phyloP scores from a whole-genome alignment of 2,113 vertebrate species.

The Zapus hudsonius region DNA sequence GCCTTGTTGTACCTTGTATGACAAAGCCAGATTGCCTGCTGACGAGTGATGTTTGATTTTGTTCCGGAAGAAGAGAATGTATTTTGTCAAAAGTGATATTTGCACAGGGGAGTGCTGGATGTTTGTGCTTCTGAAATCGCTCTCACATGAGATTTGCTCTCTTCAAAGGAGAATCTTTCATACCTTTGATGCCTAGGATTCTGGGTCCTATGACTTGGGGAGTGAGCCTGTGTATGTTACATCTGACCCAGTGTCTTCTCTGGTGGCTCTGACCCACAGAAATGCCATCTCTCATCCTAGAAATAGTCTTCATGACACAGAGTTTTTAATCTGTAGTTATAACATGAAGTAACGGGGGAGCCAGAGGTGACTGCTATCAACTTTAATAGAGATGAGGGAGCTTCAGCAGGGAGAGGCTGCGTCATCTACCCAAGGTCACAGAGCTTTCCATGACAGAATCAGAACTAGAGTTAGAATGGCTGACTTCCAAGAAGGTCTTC shows the following conservation, averaged over 20 bases:
- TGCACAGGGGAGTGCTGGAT: not conserved
- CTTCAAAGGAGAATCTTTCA: not conserved
- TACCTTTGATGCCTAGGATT: not conserved
- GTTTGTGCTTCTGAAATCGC: constrained; percentile 39
- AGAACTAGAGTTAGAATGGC: not conserved
- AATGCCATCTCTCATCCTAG: not conserved
- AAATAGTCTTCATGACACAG: not conserved
- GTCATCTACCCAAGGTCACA: constrained; percentile 6
- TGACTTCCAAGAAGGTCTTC: not conserved
- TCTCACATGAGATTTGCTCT: constrained; percentile 28
- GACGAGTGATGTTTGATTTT: constrained; percentile 36
- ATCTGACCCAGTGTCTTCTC: not conserved
- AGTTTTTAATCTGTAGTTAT: not conserved
- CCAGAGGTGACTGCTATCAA: not conserved
- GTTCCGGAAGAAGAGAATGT: constrained; percentile 13
- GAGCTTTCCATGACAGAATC: not conserved
- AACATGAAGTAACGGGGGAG: not conserved
- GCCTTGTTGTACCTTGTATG: not conserved
- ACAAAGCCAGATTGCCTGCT: not conserved
- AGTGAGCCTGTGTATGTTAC: not conserved
- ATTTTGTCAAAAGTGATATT: constrained; percentile 54
- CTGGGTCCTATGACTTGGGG: not conserved
- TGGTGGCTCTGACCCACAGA: not conserved
- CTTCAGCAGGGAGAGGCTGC: not conserved
- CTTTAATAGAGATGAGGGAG: not conserved